These are phyloP conservation scores for Nymphalis c-album DNA, from an alignment of 2,888 invertebrate genomes.

Conservation along the genomic window DNA sequence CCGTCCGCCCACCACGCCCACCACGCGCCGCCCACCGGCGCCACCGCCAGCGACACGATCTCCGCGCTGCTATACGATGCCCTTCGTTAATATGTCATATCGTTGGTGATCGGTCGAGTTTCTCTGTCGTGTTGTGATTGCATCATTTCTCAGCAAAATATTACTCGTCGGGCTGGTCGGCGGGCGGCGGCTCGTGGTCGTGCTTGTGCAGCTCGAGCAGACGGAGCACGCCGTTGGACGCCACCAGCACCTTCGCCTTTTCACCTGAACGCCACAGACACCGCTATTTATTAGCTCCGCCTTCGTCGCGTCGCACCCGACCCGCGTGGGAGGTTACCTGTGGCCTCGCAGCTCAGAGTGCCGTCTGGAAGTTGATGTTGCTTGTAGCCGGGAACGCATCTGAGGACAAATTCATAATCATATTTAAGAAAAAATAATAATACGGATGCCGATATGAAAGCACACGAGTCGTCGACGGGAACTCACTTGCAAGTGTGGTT, in stretches of 20 bases:
- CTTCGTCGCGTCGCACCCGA: too few relatives aligned
- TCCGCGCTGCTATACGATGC: constrained; percentile 41
- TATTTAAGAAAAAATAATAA: background rate
- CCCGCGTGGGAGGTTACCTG: constrained; percentile 51
- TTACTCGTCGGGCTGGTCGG: constrained; percentile 33
- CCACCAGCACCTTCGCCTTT: constrained; percentile 84
- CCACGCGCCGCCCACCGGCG: constrained; percentile 54
- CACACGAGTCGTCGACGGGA: background rate
- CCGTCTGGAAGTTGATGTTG: constrained; percentile 70
- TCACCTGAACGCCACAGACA: constrained; percentile 55
- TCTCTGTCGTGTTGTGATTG: too few relatives aligned
- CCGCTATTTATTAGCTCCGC: background rate
- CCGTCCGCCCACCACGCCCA: constrained; percentile 66
- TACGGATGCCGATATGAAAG: background rate
- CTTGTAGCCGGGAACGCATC: constrained; percentile 85
- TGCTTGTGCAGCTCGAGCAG: constrained; percentile 83
- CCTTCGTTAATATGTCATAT: too few relatives aligned
- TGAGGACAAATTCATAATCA: constrained; percentile 53
- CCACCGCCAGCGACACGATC: constrained; percentile 53
- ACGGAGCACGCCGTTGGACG: constrained; percentile 82
- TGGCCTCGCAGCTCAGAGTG: constrained; percentile 77
- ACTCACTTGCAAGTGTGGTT: constrained; percentile 73
- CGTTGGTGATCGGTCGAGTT: too few relatives aligned
- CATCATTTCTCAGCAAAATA: too few relatives aligned
- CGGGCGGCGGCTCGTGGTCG: constrained; percentile 47